These are phyloP conservation scores for Propithecus perrieri DNA, from an alignment of 2,797 vertebrate species.

Conservation along the genomic window DNA sequence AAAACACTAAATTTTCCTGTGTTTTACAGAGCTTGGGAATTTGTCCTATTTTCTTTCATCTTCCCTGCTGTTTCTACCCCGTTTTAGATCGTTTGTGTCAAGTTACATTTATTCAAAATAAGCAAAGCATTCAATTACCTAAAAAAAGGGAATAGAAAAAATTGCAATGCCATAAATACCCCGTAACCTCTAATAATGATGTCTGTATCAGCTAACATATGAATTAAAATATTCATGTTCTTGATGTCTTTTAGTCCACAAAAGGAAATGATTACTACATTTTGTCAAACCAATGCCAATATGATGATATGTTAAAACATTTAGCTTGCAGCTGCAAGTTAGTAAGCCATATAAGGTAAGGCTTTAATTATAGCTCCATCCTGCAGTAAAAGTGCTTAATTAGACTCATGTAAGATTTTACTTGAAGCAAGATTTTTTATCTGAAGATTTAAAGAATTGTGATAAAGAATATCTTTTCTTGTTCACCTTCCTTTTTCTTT, in stretches of 20 bases:
- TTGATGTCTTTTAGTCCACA: conserved; percentile 61
- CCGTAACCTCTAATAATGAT: conserved; percentile 71
- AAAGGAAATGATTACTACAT: conserved; percentile 71
- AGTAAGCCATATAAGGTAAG: conserved; percentile 73
- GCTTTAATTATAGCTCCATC: conserved; percentile 74
- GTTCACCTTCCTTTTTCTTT: conserved; percentile 36
- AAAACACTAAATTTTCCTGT: neutral
- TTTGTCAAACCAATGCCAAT: conserved; percentile 76
- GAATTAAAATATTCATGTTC: conserved; percentile 73
- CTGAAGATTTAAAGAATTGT: conserved; percentile 56
- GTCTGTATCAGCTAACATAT: conserved; percentile 55
- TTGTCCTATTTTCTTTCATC: conserved; percentile 46
- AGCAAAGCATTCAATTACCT: conserved; percentile 70
- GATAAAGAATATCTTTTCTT: conserved; percentile 27
- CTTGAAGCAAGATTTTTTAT: conserved; percentile 59
- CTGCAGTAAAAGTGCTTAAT: conserved; percentile 69
- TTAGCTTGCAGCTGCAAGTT: conserved; percentile 71
- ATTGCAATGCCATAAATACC: conserved; percentile 16
- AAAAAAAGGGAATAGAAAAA: conserved; percentile 52
- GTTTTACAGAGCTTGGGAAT: neutral
- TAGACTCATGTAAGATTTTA: conserved; percentile 70
- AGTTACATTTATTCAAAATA: conserved; percentile 66
- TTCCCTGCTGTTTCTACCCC: conserved; percentile 49
- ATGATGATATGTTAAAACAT: conserved; percentile 69
- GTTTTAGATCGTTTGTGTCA: conserved; percentile 60